Base-by-base conservation (phyloP, 1,140 invertebrate genomes). In the Dermatophagoides farinae region DNA sequence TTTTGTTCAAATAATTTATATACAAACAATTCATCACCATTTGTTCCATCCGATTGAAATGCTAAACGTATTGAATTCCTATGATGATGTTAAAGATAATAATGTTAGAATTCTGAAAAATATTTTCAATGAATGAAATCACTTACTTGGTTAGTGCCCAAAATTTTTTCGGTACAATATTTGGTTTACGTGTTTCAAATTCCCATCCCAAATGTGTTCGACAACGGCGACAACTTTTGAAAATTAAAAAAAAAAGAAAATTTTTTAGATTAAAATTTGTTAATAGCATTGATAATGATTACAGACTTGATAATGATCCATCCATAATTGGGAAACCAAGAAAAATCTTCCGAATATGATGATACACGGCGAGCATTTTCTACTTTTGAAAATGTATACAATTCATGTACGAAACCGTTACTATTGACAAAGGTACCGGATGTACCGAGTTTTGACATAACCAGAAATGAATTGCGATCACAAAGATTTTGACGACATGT, bases 321-420 rank as follows among this genome's bases (percentile, higher is more conserved):
- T 16, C 81, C 78, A 71, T 86, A 86, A 81, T 84, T 86, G 37
- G 86, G 85, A 71, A 89, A 89, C 86, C 86, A 89, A 63, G 79
- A 83, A 67, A 80, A 83, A 65, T 84, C 77, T 20, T 78, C 79
- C 1, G 81, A 83, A 9, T 83, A 73, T 50, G 68, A 68, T 0
- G 76, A 74, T 38, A 75, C 71, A n/a, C 81, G 70, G 8, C 68
- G 68, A 25, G 85, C 71, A 64, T 44, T 38, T 10, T 18, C 69
- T 0, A 80, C 79, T 57, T 78, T 75, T 64, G 77, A 75, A 0
- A 88, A 75, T 11, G 86, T 89, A 14, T 88, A 71, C 0, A 82
- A 86, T 70, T 89, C 86, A 69, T 86, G 84, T 55, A 88, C 80
- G 68, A 81, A 75, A 40, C 86, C 86, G 64, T 74, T 74, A 52